phyloP scores from a whole-genome alignment of 1,140 invertebrate genomes.

The Drosophila fuyamai region DNA sequence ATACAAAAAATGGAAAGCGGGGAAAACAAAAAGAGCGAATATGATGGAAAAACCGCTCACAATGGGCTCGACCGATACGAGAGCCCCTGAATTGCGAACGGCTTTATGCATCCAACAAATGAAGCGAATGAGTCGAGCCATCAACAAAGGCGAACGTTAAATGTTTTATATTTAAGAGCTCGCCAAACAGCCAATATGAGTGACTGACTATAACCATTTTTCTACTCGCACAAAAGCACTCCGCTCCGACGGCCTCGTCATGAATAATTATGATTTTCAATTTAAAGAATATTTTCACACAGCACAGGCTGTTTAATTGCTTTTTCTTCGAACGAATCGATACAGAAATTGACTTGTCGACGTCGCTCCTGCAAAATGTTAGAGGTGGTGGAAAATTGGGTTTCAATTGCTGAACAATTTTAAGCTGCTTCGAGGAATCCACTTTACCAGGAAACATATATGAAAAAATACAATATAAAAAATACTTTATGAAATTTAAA shows the following conservation, averaged over 20 bases:
- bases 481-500: neutral
- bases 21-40: conserved; percentile 51
- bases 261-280: conserved; percentile 81
- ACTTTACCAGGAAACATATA: neutral
- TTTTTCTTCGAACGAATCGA: conserved; percentile 36
- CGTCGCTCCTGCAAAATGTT: conserved; percentile 1
- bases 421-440: conserved; percentile 1
- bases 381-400: conserved; percentile 28
- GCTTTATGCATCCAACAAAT: conserved; percentile 75
- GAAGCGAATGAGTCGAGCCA: conserved; percentile 68
- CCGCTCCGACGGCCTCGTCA: conserved; percentile 18
- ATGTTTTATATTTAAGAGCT: conserved; percentile 82
- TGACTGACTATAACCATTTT: conserved; percentile 38
- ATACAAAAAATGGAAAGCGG: conserved; percentile 13
- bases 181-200: conserved; percentile 54
- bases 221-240: conserved; percentile 22
- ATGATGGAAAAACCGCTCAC: conserved; percentile 67
- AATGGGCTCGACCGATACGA: conserved; percentile 51
- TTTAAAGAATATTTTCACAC: conserved; percentile 65
- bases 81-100: neutral
- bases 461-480: neutral
- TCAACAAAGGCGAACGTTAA: conserved; percentile 75
- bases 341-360: conserved; percentile 56
- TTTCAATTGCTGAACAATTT: conserved; percentile 47
- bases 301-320: conserved; percentile 46